A percentile compares a stretch with the other conserved stretches of the same genome.
phyloP scores from a whole-genome alignment of 2,797 vertebrate genomes.

The Eulemur rubriventer region DNA sequence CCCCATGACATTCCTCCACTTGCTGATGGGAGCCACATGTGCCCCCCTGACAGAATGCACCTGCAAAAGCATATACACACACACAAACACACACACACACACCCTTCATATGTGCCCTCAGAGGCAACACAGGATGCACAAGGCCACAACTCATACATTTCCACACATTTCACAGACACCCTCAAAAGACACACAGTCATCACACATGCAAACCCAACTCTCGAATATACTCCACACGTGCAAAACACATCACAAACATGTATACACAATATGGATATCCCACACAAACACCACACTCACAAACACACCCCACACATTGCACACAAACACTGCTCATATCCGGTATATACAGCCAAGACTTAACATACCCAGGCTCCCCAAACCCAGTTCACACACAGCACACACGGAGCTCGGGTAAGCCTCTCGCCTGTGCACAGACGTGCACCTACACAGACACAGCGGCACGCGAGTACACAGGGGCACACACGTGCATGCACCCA shows the following conservation, averaged over 20 bases:
- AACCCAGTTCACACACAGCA: too few relatives aligned
- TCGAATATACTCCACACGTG: neutral
- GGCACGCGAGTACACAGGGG: neutral
- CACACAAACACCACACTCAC: neutral
- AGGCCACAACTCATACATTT: neutral
- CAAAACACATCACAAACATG: neutral
- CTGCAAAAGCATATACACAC: neutral
- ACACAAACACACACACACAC: too few relatives aligned
- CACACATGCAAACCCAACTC: neutral
- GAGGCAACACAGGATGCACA: neutral
- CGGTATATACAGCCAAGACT: neutral
- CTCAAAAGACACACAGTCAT: neutral
- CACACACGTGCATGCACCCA: fast-evolving
- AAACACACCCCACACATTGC: neutral
- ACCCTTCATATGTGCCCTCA: neutral
- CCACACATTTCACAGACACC: neutral
- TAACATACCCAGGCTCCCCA: neutral
- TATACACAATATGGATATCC: too few relatives aligned
- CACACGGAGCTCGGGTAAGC: neutral
- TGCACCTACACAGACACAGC: too few relatives aligned
- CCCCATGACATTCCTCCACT: fast-evolving
- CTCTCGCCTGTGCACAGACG: neutral
- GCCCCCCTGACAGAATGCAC: neutral
- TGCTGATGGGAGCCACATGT: neutral
- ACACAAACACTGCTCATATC: neutral